Evolutionary conservation across 2,888 invertebrate species (phyloP), one percentile per base, ranked within the genome.

Genomic region (Maniola hyperantus): DNA sequence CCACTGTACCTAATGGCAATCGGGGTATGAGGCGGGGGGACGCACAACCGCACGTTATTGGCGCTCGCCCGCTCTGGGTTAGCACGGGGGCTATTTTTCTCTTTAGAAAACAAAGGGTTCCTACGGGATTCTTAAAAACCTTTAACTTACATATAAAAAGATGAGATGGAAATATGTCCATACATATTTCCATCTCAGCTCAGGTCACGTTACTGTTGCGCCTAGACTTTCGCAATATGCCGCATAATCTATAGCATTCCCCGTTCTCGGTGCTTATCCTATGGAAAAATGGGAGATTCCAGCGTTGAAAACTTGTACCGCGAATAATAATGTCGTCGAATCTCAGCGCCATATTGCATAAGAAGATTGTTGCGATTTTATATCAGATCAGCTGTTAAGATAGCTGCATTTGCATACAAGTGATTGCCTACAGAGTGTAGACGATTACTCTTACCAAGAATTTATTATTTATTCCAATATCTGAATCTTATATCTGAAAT

Each of bases 181-280:
- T 39, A 39, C 8, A 39, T 39, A 39, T 10, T 39, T n/a, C 46
- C 46, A 46, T 46, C 15, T 20, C 26, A 6, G 20, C 73, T 67
- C 74, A 70, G 78, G 77, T 84, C 87, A 84, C 85, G 84, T 85
- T 71, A 61, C 46, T 64, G 57, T 36, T 68, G 72, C 76, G 77
- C 76, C 81, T 82, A 77, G 80, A 82, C 81, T 80, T 85, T 80
- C 77, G 77, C 81, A 82, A 84, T 84, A 84, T 78, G 82, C 80
- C 75, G 79, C 77, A 81, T 85, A 81, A 83, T 80, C 76, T 72
- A 76, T 74, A 73, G 76, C 77, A 79, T 78, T 75, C 74, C 73
- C 68, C 69, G 61, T 73, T 73, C 72, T 64, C 65, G 68, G 48
- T 59, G 72, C 67, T 72, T 69, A 70, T 68, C 69, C 69, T 69